Base-by-base conservation (phyloP, 2,888 invertebrate genomes). In the Ornithoptera priamus region DNA sequence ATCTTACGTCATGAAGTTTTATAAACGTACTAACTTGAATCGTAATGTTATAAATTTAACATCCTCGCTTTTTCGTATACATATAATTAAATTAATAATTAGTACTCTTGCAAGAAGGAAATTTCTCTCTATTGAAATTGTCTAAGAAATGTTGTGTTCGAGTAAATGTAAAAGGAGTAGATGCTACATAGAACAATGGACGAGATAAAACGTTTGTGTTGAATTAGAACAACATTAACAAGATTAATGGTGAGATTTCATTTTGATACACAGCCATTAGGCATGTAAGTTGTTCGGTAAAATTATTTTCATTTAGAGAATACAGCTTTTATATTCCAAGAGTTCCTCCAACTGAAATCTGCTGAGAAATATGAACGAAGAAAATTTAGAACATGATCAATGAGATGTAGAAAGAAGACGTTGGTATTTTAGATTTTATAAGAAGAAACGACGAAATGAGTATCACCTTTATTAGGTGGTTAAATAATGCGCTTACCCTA, bases 111-210 rank as follows among this genome's bases (percentile, higher is more conserved):
- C 6, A 6, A 7, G 8, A 53, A n/a, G 18, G n/a, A 18, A 53
- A 53, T n/a, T 18, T n/a, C 53, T 53, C n/a, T 53, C n/a, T 7
- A n/a, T n/a, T n/a, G 53, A 53, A 53, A 53, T n/a, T 6, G n/a
- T 53, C n/a, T 53, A 53, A 53, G 53, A 4, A 53, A 53, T n/a
- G 18, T 53, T 53, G 18, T 53, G 15, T 15, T 46, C 46, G 15
- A 15, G 46, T 46, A 46, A 46, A 46, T 46, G 53, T 53, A n/a
- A 53, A n/a, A 53, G 53, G 6, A 53, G 7, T 12, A 50, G 17
- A 18, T 17, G 50, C 18, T n/a, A 63, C 53, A 63, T 15, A 36
- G 30, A 64, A 64, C 64, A 63, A 63, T 20, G n/a, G 56, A 64
- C 20, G 64, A 64, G 64, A 53, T 53, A n/a, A 36, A n/a, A 53